Evolutionary conservation across 2,113 vertebrate species (phyloP), one percentile per base, ranked within the genome.

Genomic region (Potamarius usumacintae): DNA sequence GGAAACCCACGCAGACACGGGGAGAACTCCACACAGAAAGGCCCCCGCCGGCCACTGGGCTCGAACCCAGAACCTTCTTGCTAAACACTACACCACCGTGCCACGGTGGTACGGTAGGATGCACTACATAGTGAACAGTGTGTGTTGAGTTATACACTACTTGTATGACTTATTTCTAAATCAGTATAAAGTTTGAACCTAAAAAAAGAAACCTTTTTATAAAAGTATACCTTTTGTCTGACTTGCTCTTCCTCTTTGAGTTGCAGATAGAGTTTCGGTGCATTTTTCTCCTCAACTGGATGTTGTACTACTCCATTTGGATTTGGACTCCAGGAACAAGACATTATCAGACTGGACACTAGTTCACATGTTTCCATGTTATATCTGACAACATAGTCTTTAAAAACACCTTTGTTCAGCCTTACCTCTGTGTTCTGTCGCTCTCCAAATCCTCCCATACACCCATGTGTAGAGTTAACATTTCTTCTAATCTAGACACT

Each of bases 401-500:
- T 7, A 53, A 65, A 2, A 30, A 4, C 7, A 60, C 58, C 20
- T 42, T 52, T 22, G 50, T 78, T n/a, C 53, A 83, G 17, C 27
- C n/a, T 34, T 55, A 88, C 87, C 60, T 83, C 5, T 83, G 34
- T 71, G 71, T 85, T 67, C 76, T 81, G 63, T 12, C 22, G 17
- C 27, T 69, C 14, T 90, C 84, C 63, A 71, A 53, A 82, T 85
- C 67, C 30, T 94, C 91, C 90, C 93, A 88, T 63, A 94, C 86
- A 55, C 60, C 60, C 34, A 53, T 7, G 10, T 87, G 93, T 48
- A 93, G 79, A 63, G 92, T 92, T 82, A 94, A 90, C 30, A 92
- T 92, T 60, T 96, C 94, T 71, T 93, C 93, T 85, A 94, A 82
- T 25, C 90, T 87, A 90, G 92, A 91, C 90, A 95, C 95, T 96